Evolutionary conservation across 2,888 invertebrate species (phyloP), one percentile per base, ranked within the genome.

Genomic region (Nephrocerus scutellatus): DNA sequence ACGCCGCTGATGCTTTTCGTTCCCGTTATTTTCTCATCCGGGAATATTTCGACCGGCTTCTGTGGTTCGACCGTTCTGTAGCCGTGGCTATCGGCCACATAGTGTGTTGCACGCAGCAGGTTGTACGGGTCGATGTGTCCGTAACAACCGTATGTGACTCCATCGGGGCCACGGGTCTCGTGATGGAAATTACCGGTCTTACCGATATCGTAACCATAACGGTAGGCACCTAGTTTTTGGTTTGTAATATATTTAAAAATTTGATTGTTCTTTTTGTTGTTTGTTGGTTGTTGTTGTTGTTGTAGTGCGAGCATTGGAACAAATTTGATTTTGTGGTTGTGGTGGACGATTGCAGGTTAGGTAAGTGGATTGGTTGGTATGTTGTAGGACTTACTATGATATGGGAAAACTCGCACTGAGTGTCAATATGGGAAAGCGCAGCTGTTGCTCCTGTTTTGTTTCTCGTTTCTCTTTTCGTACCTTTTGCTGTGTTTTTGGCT

Each of bases 61-160:
- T 77, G 75, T 1, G 83, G 82, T 50, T 77, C 76, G 1, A 85
- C 77, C 1, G 82, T 79, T 46, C 85, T 71, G 62, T 84, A 85
- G 13, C 85, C 85, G 69, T 82, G 82, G 43, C 79, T 77, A 60
- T 85, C 85, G 30, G 84, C 83, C 9, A 85, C 74, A 59, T 84
- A 85, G 66, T 83, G 82, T 16, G 83, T 83, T 30, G 78, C 81
- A 22, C 77, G 74, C 9, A 82, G 71, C 43, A 72, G 72, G 23
- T 75, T 74, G 31, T 77, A 76, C 1, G 82, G 77, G 60, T 84
- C 82, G 25, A 84, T 74, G 63, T 81, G 81, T 19, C 85, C 85
- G 53, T 84, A 85, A 62, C 85, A 85, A 48, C 85, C 85, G 54
- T 84, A 84, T 1, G 84, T 84, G 13, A 84, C 80, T 14, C 80